Conservation (phyloP, 2,113 vertebrate species). For the Sinocyclocheilus anophthalmus region DNA sequence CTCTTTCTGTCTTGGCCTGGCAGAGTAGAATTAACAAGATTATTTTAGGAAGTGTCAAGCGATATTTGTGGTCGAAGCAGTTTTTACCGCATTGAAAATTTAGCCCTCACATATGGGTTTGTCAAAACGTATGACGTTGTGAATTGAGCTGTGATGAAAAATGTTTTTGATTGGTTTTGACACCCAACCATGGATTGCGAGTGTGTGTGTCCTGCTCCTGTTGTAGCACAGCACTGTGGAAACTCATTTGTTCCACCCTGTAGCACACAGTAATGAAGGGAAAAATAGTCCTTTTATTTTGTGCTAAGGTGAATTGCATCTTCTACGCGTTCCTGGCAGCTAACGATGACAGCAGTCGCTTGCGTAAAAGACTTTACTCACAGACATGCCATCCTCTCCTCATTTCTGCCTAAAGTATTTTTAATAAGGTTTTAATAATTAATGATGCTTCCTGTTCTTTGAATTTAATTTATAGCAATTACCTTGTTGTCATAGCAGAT, state of each 20-base stretch:
- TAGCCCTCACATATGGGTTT: constrained; percentile 7
- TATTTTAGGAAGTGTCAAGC: constrained; percentile 9
- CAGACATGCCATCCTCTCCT: background rate
- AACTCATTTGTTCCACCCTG: constrained; percentile 57
- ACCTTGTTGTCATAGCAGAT: background rate
- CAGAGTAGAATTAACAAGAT: background rate
- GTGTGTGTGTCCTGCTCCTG: constrained; percentile 2
- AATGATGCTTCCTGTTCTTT: background rate
- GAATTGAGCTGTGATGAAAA: constrained; percentile 30
- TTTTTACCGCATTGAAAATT: constrained; percentile 2
- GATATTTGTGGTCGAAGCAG: background rate
- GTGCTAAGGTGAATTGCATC: constrained; percentile 32
- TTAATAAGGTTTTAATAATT: background rate
- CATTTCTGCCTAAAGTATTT: background rate
- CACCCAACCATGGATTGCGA: background rate
- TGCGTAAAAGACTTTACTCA: background rate
- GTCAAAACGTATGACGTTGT: constrained; percentile 5
- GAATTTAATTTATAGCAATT: background rate
- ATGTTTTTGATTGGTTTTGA: constrained; percentile 16
- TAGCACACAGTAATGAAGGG: constrained; percentile 54
- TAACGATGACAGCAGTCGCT: constrained; percentile 5
- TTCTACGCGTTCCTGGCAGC: constrained; percentile 5
- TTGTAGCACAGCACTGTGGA: constrained; percentile 31
- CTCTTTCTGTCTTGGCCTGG: constrained; percentile 1
- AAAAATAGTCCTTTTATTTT: constrained; percentile 47